Base-by-base conservation (phyloP, 2,888 invertebrate species). In the Cerceris rybyensis region DNA sequence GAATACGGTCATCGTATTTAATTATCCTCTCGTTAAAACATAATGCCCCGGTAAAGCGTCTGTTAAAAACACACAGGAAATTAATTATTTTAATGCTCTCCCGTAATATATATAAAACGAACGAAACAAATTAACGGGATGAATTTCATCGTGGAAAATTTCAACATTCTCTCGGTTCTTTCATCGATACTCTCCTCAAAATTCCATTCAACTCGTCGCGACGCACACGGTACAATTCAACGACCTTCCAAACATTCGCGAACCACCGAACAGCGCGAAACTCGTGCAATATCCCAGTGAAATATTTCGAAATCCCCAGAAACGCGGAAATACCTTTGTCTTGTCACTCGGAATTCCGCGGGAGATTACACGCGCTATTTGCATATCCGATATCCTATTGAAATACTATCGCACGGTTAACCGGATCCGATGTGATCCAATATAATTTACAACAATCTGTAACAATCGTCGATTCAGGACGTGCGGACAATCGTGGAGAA, bases 1-100 rank as follows among this genome's bases (percentile, higher is more conserved):
- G 42, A 14, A 17, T 50, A 46, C n/a, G 17, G 11, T 72, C 57
- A 57, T 74, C 60, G 74, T 28, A 74, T 74, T 77, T 74, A 74
- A 69, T 77, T 74, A 61, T 9, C 28, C 54, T 54, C 41, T 69
- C 69, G 46, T 77, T 74, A 61, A 65, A 77, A 69, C 11, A 64
- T 64, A 73, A 73, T 61, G 55, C 63, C 16, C 4, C 55, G 74
- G 61, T 50, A 57, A 54, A 69, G 39, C 68, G 42, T 43, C 16
- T 49, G 73, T 74, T 69, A 52, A 57, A 65, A 69, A 69, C 39
- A 9, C 41, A n/a, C 17, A 28, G 13, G 2, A 17, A 39, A 43
- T 63, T 71, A 66, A 57, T 66, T 75, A 66, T 54, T 75, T 70
- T 46, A 55, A 66, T 72, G 58, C 52, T n/a, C 49, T 41, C 52